Evolutionary conservation across 2,888 invertebrate genomes (phyloP).

Genomic region (Steinernema carpocapsae): DNA sequence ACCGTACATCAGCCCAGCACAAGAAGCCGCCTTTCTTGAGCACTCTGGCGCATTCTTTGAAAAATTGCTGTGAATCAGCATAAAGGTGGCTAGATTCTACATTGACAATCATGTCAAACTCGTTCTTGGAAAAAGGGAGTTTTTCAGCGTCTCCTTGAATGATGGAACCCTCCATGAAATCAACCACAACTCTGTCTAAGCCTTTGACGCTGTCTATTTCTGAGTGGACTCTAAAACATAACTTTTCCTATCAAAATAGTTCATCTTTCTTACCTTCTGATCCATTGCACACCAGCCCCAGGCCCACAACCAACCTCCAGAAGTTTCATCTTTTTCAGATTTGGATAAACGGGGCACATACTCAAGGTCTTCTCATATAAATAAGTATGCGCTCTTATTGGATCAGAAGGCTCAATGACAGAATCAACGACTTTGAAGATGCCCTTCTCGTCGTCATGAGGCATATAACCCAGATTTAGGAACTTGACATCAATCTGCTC

Average conservation of each 20-base stretch:
- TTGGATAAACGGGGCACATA: constrained; percentile 53
- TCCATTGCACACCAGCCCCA: constrained; percentile 58
- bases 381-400: constrained; percentile 48
- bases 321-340: constrained; percentile 46
- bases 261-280: constrained; percentile 46
- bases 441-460: constrained; percentile 39
- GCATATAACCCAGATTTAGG: constrained; percentile 62
- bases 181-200: constrained; percentile 41
- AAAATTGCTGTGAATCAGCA: constrained; percentile 46
- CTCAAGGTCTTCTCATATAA: constrained; percentile 61
- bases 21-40: constrained; percentile 50
- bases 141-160: constrained; percentile 51
- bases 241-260: neutral
- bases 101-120: constrained; percentile 55
- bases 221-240: constrained; percentile 53
- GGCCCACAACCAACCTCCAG: constrained; percentile 63
- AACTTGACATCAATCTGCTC: constrained; percentile 51
- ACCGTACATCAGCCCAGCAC: constrained; percentile 59
- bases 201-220: constrained; percentile 47
- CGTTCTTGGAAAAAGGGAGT: constrained; percentile 45
- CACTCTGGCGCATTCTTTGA: constrained; percentile 54
- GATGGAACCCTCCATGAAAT: constrained; percentile 37
- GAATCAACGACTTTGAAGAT: constrained; percentile 32
- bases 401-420: neutral
- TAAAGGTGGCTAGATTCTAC: constrained; percentile 62